Base-by-base conservation (phyloP, 2,888 invertebrate species). In the Aleiodes alternator region DNA sequence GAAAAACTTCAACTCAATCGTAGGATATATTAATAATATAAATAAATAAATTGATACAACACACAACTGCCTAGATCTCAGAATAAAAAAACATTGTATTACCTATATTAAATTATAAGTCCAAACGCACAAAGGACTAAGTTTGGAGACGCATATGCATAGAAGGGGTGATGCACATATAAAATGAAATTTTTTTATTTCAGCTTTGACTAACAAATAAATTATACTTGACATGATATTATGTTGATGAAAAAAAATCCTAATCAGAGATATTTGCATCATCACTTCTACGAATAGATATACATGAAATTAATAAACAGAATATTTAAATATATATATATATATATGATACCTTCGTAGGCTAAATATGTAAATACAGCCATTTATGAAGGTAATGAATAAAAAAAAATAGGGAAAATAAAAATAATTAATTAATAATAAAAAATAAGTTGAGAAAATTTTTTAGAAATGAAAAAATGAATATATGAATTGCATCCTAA, bases 61-160 rank as follows among this genome's bases (percentile, higher is more conserved):
- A 87, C 84, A 84, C 85, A 87, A 88, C 88, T 88, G 88, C 88
- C 87, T 87, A 88, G 87, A 86, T 85, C 86, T 86, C 85, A 85
- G 84, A 75, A 87, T 84, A 82, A 81, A 83, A 82, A 81, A 83
- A 82, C 80, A 85, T 82, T 84, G 76, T 84, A 85, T 83, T 84
- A 83, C 79, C 78, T 80, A 69, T 61, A 61, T 61, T 61, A 74
- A 23, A 73, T 79, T 12, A 78, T 82, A 87, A 86, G 88, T 88
- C 88, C 87, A 88, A 88, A 87, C 87, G 88, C 88, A 88, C 88
- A 88, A 88, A 86, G 82, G 84, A 84, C 84, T 82, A 71, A 82
- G 87, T 88, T 88, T 88, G 86, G 87, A 82, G 83, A 79, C 78
- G 76, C 78, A 80, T 79, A 80, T 79, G 34, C 48, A 50, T 50